Evolutionary conservation across 2,113 vertebrate genomes (phyloP).

Genomic region (Sapayoa aenigma): DNA sequence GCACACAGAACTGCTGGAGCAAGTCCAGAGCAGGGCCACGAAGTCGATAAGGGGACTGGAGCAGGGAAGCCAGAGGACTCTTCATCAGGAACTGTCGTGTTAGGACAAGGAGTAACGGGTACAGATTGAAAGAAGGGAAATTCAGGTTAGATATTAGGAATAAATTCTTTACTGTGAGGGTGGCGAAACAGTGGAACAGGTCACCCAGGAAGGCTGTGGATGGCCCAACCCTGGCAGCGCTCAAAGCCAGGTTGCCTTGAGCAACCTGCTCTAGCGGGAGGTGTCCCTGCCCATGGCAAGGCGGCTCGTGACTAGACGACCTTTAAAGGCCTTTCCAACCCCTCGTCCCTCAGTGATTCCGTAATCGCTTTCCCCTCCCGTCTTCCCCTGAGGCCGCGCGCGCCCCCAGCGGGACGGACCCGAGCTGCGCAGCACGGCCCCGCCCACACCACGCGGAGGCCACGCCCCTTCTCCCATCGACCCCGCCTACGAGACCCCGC

Average conservation of each 20-base stretch:
- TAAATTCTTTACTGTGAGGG: not conserved
- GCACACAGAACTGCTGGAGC: not conserved
- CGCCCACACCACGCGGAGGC: not conserved
- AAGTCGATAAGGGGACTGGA: not conserved
- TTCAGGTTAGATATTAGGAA: not conserved
- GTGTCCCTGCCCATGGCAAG: not conserved
- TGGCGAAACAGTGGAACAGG: not conserved
- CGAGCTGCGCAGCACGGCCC: not conserved
- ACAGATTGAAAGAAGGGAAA: not conserved
- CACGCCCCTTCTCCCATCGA: not conserved
- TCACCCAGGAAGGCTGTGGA: too few relatives aligned
- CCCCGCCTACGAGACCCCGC: too few relatives aligned
- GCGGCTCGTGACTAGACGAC: too few relatives aligned
- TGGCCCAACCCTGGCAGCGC: too few relatives aligned
- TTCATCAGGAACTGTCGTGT: not conserved
- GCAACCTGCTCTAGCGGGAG: too few relatives aligned
- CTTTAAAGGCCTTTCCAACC: rapidly evolving
- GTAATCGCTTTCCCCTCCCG: rapidly evolving
- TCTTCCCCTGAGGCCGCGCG: rapidly evolving
- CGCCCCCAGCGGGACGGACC: not conserved
- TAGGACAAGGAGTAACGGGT: not conserved
- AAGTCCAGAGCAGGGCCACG: not conserved
- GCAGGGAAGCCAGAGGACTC: too few relatives aligned
- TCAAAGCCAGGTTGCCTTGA: not conserved
- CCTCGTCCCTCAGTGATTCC: rapidly evolving